These are phyloP conservation scores for Pseudomugil gertrudae DNA, from an alignment of 2,797 vertebrate species.

Conservation along the genomic window DNA sequence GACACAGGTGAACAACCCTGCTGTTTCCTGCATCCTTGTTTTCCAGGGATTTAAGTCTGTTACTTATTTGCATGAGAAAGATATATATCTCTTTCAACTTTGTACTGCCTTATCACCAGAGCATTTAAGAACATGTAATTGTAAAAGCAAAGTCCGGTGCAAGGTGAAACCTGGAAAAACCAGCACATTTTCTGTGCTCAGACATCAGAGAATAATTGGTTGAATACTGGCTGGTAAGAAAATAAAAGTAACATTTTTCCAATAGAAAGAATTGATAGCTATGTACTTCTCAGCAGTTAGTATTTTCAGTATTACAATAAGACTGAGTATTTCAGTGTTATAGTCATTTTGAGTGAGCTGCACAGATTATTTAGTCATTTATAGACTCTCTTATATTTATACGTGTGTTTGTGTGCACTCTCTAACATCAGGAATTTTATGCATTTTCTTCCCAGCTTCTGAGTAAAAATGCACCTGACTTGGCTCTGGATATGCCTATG, in stretches of 20 bases:
- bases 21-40: neutral
- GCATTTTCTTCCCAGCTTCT: slow-evolving; percentile 17
- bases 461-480: slow-evolving; percentile 39
- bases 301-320: neutral
- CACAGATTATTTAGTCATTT: too few relatives aligned
- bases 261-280: too few relatives aligned
- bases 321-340: too few relatives aligned
- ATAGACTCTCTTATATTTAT: too few relatives aligned
- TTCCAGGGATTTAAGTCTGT: neutral
- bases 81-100: slow-evolving; percentile 1
- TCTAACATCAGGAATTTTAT: too few relatives aligned
- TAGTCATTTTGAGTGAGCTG: too few relatives aligned
- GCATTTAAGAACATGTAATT: neutral
- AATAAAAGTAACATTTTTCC: slow-evolving; percentile 5
- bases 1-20: neutral
- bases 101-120: slow-evolving; percentile 34
- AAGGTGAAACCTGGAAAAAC: neutral
- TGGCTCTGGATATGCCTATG: slow-evolving; percentile 32
- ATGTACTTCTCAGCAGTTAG: neutral
- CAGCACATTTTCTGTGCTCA: neutral
- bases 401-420: too few relatives aligned
- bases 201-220: neutral
- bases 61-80: neutral
- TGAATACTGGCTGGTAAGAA: neutral
- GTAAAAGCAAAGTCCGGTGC: slow-evolving; percentile 24